Evolutionary conservation across 2,113 vertebrate genomes (phyloP), one percentile per base, ranked within the genome.

Genomic region (Cnemophilus loriae): DNA sequence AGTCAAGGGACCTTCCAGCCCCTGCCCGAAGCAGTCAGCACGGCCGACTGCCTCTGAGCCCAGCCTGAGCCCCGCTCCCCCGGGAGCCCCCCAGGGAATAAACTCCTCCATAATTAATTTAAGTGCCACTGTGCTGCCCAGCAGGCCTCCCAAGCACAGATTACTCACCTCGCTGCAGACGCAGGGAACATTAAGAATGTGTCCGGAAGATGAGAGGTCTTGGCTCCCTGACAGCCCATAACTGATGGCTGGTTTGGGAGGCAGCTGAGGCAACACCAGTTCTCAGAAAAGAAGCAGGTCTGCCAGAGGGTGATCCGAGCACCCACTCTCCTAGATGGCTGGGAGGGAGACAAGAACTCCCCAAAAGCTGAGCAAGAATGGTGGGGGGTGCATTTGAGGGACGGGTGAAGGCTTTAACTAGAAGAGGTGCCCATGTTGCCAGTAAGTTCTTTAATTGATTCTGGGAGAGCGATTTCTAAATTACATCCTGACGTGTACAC

Each of bases 381-480:
- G 21, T 17, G 26, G 21, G 35, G 61, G 30, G 28, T 23, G 41
- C 2, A 4, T 37, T 21, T 69, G 60, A 63, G 37, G 53, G 59
- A 32, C 74, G 57, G 39, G 13, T 35, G 37, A 68, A 53, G 59
- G 53, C 61, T 94, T 91, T 84, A 92, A 87, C 63, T 67, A 89
- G 56, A 53, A 63, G 47, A 90, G 33, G 92, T 41, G 46, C 64
- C 41, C 74, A 4, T 26, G 44, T 53, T 80, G 59, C 82, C 60
- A 91, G 91, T 82, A 80, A 94, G 56, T 44, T 32, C 89, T 84
- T 92, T 95, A 95, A 96, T 80, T 96, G 96, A 93, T 95, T 97
- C 92, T 74, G 33, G 77, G 79, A 92, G 93, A 97, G 82, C 16
- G 64, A 89, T 94, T 97, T 93, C 96, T 95, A 91, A 95, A 93